Conservation (phyloP, 2,888 invertebrate species). For the Lacanobia wlatinum region DNA sequence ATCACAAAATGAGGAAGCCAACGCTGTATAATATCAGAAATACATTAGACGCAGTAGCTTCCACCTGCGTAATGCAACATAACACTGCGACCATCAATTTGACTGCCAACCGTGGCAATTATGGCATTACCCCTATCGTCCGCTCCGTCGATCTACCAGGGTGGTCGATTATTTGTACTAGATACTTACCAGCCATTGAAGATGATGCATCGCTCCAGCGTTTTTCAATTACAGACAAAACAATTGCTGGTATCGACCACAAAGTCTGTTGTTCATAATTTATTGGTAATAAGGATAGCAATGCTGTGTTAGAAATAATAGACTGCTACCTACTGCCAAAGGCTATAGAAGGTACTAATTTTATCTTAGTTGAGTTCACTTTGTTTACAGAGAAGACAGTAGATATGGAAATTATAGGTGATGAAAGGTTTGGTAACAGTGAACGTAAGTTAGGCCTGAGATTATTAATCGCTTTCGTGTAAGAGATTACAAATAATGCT, state of each 20-base stretch:
- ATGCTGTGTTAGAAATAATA: slow-evolving; percentile 42
- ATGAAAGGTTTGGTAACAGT: slow-evolving; percentile 3
- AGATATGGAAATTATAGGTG: slow-evolving; percentile 5
- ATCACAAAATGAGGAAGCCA: slow-evolving; percentile 18
- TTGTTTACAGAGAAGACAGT: slow-evolving; percentile 23
- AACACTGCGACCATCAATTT: slow-evolving; percentile 55
- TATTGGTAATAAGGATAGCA: slow-evolving; percentile 51
- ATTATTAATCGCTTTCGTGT: not conserved
- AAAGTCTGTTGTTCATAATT: slow-evolving; percentile 36
- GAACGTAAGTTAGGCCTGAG: not conserved
- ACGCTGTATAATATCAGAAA: slow-evolving; percentile 34
- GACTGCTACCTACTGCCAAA: slow-evolving; percentile 40
- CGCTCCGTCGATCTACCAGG: slow-evolving; percentile 20
- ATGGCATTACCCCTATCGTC: slow-evolving; percentile 47
- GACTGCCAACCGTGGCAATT: slow-evolving; percentile 52
- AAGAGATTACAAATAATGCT: not conserved
- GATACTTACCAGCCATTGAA: slow-evolving; percentile 50
- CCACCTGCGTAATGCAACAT: slow-evolving; percentile 52
- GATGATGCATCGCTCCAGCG: slow-evolving; percentile 45
- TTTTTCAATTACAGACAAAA: slow-evolving; percentile 60
- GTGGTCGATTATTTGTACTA: slow-evolving; percentile 56
- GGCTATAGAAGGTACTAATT: slow-evolving; percentile 36
- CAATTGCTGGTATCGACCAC: slow-evolving; percentile 50
- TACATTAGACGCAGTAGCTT: slow-evolving; percentile 35
- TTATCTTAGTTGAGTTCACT: slow-evolving; percentile 20